Conservation (phyloP, 2,113 vertebrate genomes). For the Naja naja region DNA sequence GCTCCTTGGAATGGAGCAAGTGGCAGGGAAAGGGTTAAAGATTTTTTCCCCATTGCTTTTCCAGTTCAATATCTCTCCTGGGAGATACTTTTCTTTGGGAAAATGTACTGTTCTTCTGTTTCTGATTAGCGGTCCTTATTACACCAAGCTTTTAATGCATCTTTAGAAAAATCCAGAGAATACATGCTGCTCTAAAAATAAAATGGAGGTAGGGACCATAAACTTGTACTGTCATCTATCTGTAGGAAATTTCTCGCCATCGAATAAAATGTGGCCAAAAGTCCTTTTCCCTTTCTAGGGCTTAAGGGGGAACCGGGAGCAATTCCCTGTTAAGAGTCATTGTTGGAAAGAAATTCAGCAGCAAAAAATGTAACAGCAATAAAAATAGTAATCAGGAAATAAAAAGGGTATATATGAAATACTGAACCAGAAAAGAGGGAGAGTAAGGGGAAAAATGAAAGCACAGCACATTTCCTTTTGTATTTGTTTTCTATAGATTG, state of each 20-base stretch:
- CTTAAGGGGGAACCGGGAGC: slow-evolving; percentile 21
- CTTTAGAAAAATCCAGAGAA: neutral
- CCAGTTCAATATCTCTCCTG: neutral
- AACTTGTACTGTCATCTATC: neutral
- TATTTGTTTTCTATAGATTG: slow-evolving; percentile 26
- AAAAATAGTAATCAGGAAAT: slow-evolving; percentile 29
- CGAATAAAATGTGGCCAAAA: neutral
- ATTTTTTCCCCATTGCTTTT: neutral
- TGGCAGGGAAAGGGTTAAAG: neutral
- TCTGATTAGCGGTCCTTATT: neutral
- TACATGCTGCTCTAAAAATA: neutral
- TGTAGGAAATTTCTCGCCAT: neutral
- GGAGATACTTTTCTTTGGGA: neutral
- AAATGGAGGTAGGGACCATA: neutral
- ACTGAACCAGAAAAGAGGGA: neutral
- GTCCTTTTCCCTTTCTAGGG: too few relatives aligned
- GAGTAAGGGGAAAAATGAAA: slow-evolving; percentile 7
- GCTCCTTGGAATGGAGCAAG: neutral
- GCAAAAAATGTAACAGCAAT: slow-evolving; percentile 46
- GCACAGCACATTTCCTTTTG: slow-evolving; percentile 7
- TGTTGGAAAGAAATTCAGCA: slow-evolving; percentile 31
- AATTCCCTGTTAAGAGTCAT: slow-evolving; percentile 21
- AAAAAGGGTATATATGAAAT: slow-evolving; percentile 15
- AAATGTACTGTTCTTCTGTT: neutral
- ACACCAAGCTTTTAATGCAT: neutral